Percentiles rank a stretch among this genome's conserved stretches.
These are phyloP conservation scores for Polyploca ridens DNA, from an alignment of 2,888 invertebrate species.

Conservation along the genomic window DNA sequence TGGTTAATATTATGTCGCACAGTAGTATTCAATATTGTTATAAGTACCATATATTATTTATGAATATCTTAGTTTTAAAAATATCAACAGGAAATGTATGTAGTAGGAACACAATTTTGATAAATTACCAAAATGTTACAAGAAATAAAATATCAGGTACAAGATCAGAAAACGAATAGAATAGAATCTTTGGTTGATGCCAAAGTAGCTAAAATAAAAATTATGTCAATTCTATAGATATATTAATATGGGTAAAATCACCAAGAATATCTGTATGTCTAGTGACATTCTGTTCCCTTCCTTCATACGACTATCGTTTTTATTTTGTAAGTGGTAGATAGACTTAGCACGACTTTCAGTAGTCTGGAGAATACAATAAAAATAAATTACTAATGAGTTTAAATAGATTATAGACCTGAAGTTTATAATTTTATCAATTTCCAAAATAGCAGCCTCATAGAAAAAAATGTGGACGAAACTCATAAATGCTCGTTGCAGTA, in stretches of 20 bases:
- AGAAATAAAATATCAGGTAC: conserved; percentile 32
- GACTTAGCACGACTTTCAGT: too few species aligned
- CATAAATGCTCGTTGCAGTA: neutral
- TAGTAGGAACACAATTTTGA: neutral
- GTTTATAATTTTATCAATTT: neutral
- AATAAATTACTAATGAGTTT: neutral
- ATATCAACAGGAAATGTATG: neutral
- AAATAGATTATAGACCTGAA: neutral
- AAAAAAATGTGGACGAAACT: neutral
- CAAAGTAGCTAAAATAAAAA: conserved; percentile 16
- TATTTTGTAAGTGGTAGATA: neutral
- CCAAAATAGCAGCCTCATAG: neutral
- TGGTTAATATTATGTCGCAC: conserved; percentile 11
- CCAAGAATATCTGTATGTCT: neutral
- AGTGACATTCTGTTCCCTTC: too few species aligned
- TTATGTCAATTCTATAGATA: neutral
- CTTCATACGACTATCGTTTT: neutral
- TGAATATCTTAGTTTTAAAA: neutral
- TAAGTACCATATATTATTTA: neutral
- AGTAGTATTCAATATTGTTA: too few species aligned
- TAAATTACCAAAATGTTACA: neutral
- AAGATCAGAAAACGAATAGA: conserved; percentile 27
- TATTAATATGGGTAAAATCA: neutral
- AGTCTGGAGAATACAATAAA: neutral
- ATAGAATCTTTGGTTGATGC: conserved; percentile 22